These are phyloP conservation scores for Hoplostethus mediterraneus DNA, from an alignment of 2,797 vertebrate genomes.

Conservation along the genomic window DNA sequence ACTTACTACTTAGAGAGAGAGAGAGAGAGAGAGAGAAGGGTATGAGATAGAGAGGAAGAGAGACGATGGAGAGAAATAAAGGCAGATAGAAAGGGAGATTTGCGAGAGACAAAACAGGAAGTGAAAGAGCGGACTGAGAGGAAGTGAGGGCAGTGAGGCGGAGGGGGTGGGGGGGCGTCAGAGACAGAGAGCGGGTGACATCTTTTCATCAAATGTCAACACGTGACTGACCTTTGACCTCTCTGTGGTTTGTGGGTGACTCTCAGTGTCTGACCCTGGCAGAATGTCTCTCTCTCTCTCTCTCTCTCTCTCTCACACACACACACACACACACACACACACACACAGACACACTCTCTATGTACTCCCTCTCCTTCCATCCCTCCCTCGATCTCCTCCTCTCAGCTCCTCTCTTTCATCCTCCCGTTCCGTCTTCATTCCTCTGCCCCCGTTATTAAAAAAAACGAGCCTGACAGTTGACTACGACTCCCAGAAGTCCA, in stretches of 20 bases:
- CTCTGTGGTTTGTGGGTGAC: constrained; percentile 51
- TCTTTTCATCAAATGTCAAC: constrained; percentile 61
- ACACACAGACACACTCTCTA: constrained; percentile 6
- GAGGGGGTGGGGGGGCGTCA: not conserved
- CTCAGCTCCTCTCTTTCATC: constrained; percentile 70
- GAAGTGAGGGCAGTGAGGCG: constrained; percentile 21
- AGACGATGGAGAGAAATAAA: not conserved
- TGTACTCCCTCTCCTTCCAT: constrained; percentile 25
- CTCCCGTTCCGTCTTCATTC: constrained; percentile 33
- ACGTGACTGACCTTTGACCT: constrained; percentile 67
- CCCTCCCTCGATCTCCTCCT: constrained; percentile 9
- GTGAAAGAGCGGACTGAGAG: constrained; percentile 31
- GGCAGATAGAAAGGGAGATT: not conserved
- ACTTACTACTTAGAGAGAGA: constrained; percentile 13
- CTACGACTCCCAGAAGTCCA: constrained; percentile 57
- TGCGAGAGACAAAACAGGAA: constrained; percentile 33
- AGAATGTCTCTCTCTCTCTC: constrained; percentile 61
- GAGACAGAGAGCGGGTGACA: constrained; percentile 6
- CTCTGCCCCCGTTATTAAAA: constrained; percentile 56
- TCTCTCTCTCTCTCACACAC: constrained; percentile 26
- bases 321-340: constrained; percentile 19
- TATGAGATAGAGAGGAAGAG: constrained; percentile 5
- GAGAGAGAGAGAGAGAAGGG: constrained; percentile 2
- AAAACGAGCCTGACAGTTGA: constrained; percentile 53
- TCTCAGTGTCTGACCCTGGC: constrained; percentile 49